Evolutionary conservation across 2,888 invertebrate genomes (phyloP).

Genomic region (Acanthosepion esculentum): DNA sequence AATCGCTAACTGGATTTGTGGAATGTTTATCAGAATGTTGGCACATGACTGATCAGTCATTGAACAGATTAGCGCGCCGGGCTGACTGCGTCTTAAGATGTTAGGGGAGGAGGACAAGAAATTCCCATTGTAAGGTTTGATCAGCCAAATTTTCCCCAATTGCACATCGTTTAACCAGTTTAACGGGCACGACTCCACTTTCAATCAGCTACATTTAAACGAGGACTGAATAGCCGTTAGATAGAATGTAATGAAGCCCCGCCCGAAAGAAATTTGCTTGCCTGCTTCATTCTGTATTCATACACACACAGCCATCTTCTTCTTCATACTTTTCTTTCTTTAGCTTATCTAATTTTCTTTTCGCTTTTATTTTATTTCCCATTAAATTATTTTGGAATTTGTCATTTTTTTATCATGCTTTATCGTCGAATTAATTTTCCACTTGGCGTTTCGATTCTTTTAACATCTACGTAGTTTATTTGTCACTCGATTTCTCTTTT

Average conservation of each 20-base stretch:
- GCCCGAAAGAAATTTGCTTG: too few relatives aligned
- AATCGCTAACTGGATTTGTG: constrained; percentile 39
- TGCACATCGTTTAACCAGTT: background rate
- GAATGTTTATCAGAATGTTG: constrained; percentile 42
- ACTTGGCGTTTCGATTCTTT: too few relatives aligned
- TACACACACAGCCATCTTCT: background rate
- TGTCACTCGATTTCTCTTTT: too few relatives aligned
- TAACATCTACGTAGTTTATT: too few relatives aligned
- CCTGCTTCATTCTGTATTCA: too few relatives aligned
- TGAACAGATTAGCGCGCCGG: background rate
- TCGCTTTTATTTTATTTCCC: too few relatives aligned
- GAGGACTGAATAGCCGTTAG: background rate
- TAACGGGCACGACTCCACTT: background rate
- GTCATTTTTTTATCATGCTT: too few relatives aligned
- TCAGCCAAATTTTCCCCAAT: background rate
- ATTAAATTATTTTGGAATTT: too few relatives aligned
- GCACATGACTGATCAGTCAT: constrained; percentile 42
- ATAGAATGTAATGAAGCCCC: constrained; percentile 1
- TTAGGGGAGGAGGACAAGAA: background rate
- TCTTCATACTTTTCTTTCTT: too few relatives aligned
- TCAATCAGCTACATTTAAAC: constrained; percentile 8
- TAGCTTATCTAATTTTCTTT: too few relatives aligned
- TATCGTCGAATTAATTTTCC: too few relatives aligned
- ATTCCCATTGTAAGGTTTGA: background rate
- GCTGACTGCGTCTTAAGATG: background rate